Evolutionary conservation across 1,140 invertebrate genomes (phyloP), one percentile per base, ranked within the genome.

Genomic region (Meteorus sp.): DNA sequence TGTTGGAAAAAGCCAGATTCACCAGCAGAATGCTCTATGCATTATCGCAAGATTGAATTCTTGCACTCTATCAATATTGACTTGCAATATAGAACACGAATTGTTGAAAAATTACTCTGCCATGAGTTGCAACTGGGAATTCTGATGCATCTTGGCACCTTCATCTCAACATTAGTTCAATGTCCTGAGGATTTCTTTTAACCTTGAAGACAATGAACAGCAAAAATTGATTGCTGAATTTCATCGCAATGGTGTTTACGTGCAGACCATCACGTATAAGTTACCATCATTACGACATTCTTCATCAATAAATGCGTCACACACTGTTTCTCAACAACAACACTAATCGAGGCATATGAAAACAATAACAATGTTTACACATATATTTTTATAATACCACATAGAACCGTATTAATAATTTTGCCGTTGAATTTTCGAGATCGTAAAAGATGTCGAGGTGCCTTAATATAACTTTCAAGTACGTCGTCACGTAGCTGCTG

Each of bases 401-500:
- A n/a, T n/a, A n/a, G n/a, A 17, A 9, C 8, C 20, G 13, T 9
- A 51, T n/a, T 29, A 33, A 22, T 20, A 35, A 41, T 17, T 58
- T 20, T 17, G 39, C n/a, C 39, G 35, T 3, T 47, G 53, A 33
- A 61, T 64, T 56, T 47, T 53, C 59, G 52, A 66, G 52, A 53
- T 60, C 23, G 20, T 57, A 44, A 47, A 45, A 47, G 65, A 51
- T 47, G 61, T 45, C 41, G 55, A 31, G 59, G 45, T 62, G 60
- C 68, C 64, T 70, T 70, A 70, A 70, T 70, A 70, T 70, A 70
- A 70, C 68, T 61, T n/a, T n/a, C 67, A 62, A 68, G 67, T 56
- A 37, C 54, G 29, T 39, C 63, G 35, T 57, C 53, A 53, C 57
- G 45, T 41, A 56, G 39, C 29, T 27, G 19, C 41, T 9, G 8